These are phyloP conservation scores for Oncorhynchus clarkii DNA, from an alignment of 2,113 vertebrate species.

Conservation along the genomic window DNA sequence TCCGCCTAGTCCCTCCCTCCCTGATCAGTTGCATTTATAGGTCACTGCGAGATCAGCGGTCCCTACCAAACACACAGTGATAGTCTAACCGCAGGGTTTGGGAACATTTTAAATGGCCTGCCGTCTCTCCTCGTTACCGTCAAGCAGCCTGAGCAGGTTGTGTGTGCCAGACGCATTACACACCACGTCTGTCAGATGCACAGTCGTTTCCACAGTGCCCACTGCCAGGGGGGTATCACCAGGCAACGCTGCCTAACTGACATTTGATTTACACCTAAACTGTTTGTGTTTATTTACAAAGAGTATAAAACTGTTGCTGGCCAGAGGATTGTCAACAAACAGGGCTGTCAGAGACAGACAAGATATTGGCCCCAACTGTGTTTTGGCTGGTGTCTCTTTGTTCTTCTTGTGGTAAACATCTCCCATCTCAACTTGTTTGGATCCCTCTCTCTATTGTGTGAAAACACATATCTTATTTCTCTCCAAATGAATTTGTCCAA, in stretches of 20 bases:
- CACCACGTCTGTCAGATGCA: slow-evolving; percentile 30
- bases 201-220: slow-evolving; percentile 11
- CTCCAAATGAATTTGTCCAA: too few species aligned
- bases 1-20: slow-evolving; percentile 3
- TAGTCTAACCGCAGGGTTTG: slow-evolving; percentile 35
- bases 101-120: slow-evolving; percentile 61
- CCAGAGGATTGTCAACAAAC: slow-evolving; percentile 59
- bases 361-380: slow-evolving; percentile 64
- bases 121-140: slow-evolving; percentile 64
- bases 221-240: not conserved
- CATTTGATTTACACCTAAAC: slow-evolving; percentile 57
- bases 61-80: slow-evolving; percentile 35
- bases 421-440: slow-evolving; percentile 42
- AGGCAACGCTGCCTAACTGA: slow-evolving; percentile 37
- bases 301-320: slow-evolving; percentile 48
- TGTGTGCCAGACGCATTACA: slow-evolving; percentile 56
- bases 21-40: slow-evolving; percentile 46
- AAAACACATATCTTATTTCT: too few species aligned
- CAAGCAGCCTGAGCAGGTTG: slow-evolving; percentile 59
- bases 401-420: not conserved
- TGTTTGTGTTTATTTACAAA: slow-evolving; percentile 61
- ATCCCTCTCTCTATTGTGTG: slow-evolving; percentile 31
- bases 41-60: slow-evolving; percentile 25
- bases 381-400: not conserved
- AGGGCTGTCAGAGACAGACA: slow-evolving; percentile 56